Base-by-base conservation (phyloP, 1,140 invertebrate species). In the Diploscapter pachys region DNA sequence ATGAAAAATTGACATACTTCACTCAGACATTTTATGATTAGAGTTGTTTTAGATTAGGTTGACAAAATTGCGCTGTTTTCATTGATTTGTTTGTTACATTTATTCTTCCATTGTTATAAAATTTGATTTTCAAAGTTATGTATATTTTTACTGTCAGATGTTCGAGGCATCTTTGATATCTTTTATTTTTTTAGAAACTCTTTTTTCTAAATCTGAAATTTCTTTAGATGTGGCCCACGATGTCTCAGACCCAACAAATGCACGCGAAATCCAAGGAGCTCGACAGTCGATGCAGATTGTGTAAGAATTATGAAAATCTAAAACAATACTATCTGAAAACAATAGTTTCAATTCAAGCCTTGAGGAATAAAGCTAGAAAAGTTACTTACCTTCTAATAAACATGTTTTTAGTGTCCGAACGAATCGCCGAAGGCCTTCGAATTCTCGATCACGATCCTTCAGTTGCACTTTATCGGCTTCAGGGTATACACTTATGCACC, bases 241-340 rank as follows among this genome's bases (percentile, higher is more conserved):
- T 59, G 57, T 59, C 57, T 31, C 57, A 11, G 1, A 59, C 1
- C 2, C 57, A 59, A 48, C 52, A n/a, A 51, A 65, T 63, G 57
- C 73, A 4, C 52, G 63, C 54, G 4, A 54, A 53, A 76, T 63
- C 57, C 11, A 80, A 75, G 68, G 78, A 79, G 67, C 66, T 79
- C 9, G 76, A 79, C 51, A 76, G 73, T 63, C 9, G 78, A 61
- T 69, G 78, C 50, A 61, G 78, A 67, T 62, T 79, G 9, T 61
- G 78, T 79, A 52, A 53, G 76, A 31, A 31, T 31, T 31, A 31
- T 31, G 31, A 1, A 31, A 31, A 31, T 31, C 31, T 31, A 31
- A 31, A 31, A 31, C 31, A 31, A 31, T 31, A 31, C 31, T 31
- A 31, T 31, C 31, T 31, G 31, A 31, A 31, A 31, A 31, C 31